Conservation (phyloP, 2,888 invertebrate species). For the Drepanosiphum platanoidis region DNA sequence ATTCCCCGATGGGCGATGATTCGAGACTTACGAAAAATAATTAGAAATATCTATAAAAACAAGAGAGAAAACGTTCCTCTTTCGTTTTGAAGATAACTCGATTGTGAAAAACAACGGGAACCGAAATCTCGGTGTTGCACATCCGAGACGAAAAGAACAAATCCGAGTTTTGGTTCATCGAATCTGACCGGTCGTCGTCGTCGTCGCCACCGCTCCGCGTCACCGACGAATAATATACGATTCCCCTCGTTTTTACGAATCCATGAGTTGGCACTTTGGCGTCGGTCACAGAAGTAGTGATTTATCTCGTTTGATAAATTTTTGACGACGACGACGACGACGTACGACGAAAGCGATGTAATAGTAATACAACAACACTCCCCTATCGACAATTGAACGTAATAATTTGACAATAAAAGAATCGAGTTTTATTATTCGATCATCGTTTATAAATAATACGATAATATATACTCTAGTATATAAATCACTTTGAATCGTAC, state of each 20-base stretch:
- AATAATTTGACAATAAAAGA: too few relatives aligned
- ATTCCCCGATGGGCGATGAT: too few relatives aligned
- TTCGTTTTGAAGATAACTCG: background rate
- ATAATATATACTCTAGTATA: too few relatives aligned
- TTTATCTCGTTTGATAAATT: background rate
- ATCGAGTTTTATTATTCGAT: too few relatives aligned
- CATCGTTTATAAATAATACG: too few relatives aligned
- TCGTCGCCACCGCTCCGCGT: background rate
- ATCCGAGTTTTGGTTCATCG: constrained; percentile 10
- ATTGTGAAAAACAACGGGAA: constrained; percentile 7
- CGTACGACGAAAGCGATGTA: too few relatives aligned
- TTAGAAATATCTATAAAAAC: background rate
- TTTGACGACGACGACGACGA: background rate
- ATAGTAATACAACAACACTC: too few relatives aligned
- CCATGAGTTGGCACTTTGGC: background rate
- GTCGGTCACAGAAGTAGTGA: background rate
- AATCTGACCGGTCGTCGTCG: background rate
- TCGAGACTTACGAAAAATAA: too few relatives aligned
- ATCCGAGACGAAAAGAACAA: background rate
- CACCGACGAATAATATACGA: background rate
- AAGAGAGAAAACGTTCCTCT: background rate
- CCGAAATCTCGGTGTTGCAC: background rate
- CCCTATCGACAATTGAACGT: too few relatives aligned
- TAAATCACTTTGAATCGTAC: too few relatives aligned
- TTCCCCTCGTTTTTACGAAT: background rate